Evolutionary conservation across 1,140 invertebrate species (phyloP).

Genomic region (Eriocheir sinensis): DNA sequence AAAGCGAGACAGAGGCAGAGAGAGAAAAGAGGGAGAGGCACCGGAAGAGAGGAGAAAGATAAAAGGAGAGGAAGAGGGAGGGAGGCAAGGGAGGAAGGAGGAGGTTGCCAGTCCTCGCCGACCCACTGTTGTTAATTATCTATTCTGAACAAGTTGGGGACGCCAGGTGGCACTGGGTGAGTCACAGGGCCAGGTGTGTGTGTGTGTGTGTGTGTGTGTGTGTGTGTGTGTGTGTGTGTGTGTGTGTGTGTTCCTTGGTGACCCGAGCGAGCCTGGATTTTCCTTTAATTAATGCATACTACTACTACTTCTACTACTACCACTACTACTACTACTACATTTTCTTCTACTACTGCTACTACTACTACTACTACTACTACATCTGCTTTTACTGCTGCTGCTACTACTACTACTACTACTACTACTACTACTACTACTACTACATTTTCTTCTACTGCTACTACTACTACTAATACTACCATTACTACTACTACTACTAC

Average conservation of each 20-base stretch:
- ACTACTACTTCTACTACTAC: no score
- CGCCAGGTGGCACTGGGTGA: neutral
- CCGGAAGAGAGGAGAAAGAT: neutral
- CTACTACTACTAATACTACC: no score
- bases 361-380: neutral
- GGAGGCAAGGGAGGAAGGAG: neutral
- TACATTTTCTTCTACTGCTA: no score
- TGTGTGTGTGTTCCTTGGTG: neutral
- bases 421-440: neutral
- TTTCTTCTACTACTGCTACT: no score
- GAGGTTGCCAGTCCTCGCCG: neutral
- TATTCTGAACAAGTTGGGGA: constrained; percentile 4
- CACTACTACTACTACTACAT: no score
- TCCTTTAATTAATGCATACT: no score
- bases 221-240: constrained; percentile 47
- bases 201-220: constrained; percentile 53
- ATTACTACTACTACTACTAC: no score
- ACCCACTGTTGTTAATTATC: neutral
- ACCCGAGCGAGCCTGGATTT: neutral
- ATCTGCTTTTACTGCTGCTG: neutral
- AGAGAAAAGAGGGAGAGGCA: neutral
- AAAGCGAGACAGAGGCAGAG: neutral
- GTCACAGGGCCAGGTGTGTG: constrained; percentile 16
- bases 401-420: neutral
- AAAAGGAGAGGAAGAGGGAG: neutral